Percentiles rank a stretch among this genome's conserved stretches.
Evolutionary conservation across 2,888 invertebrate genomes (phyloP).

Genomic region (Strigamia transsilvanica): DNA sequence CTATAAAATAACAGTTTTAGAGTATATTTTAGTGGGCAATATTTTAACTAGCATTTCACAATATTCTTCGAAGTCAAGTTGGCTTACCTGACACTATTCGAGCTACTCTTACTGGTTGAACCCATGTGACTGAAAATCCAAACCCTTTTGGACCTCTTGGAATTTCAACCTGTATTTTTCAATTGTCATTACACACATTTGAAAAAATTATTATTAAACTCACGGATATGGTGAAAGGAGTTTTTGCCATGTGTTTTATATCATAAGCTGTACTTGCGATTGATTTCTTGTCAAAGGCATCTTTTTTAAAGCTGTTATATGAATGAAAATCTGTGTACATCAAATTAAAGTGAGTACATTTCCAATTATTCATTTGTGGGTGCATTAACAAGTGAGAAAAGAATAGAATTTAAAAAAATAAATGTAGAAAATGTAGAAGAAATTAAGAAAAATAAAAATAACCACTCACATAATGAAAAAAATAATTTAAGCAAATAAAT

Average conservation of each 20-base stretch:
- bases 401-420: not conserved
- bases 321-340: conserved; percentile 22
- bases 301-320: conserved; percentile 38
- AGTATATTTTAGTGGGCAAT: not conserved
- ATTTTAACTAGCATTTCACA: not conserved
- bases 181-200: not conserved
- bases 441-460: not conserved
- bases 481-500: conserved; percentile 5
- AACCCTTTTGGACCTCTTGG: conserved; percentile 52
- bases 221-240: conserved; percentile 51
- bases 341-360: conserved; percentile 20
- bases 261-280: conserved; percentile 22
- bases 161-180: conserved; percentile 40
- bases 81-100: conserved; percentile 50
- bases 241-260: conserved; percentile 49
- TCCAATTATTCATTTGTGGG: not conserved
- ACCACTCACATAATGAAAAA: not conserved
- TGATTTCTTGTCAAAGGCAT: conserved; percentile 31
- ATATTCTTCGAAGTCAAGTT: not conserved
- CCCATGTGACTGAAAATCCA: conserved; percentile 54
- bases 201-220: no score
- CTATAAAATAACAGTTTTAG: conserved; percentile 1
- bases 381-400: not conserved
- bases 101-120: conserved; percentile 53
- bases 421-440: not conserved